A percentile compares a stretch with the other conserved stretches of the same genome.
Evolutionary conservation across 2,888 invertebrate species (phyloP).

Genomic region (Fissipunctia ypsillon): DNA sequence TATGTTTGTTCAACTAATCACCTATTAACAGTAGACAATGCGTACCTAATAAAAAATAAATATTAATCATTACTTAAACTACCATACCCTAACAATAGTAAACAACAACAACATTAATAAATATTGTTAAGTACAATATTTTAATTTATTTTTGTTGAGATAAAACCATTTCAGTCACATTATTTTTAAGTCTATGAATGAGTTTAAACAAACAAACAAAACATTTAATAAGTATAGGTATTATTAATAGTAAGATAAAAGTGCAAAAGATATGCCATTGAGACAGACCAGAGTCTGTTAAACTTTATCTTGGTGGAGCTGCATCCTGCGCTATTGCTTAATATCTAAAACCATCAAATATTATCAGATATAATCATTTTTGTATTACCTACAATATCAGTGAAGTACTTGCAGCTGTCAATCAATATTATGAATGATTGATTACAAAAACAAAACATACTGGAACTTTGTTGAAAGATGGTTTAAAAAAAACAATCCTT

Average conservation of each 20-base stretch:
- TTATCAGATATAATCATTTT: slow-evolving; percentile 31
- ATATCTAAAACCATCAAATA: slow-evolving; percentile 36
- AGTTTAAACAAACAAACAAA: not conserved
- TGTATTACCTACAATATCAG: slow-evolving; percentile 11
- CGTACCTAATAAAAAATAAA: not conserved
- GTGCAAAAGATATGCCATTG: not conserved
- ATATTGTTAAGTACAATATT: not conserved
- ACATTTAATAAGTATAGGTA: not conserved
- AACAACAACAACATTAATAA: not conserved
- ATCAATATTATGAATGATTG: not conserved
- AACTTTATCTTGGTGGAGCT: slow-evolving; percentile 15
- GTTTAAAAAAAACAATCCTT: not conserved
- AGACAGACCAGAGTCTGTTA: slow-evolving; percentile 10
- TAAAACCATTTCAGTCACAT: not conserved
- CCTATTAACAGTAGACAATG: not conserved
- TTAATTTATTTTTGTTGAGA: not conserved
- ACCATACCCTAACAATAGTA: not conserved
- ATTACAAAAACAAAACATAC: not conserved
- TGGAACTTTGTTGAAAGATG: not conserved
- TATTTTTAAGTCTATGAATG: not conserved
- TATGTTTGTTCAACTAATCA: not conserved
- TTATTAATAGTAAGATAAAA: not conserved
- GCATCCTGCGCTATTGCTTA: slow-evolving; percentile 14
- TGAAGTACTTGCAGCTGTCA: not conserved
- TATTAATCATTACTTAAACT: not conserved